Percentiles rank a stretch among this genome's conserved stretches.
These are phyloP conservation scores for Enteromius afrohamiltoni DNA, from an alignment of 2,797 vertebrate species.

Conservation along the genomic window DNA sequence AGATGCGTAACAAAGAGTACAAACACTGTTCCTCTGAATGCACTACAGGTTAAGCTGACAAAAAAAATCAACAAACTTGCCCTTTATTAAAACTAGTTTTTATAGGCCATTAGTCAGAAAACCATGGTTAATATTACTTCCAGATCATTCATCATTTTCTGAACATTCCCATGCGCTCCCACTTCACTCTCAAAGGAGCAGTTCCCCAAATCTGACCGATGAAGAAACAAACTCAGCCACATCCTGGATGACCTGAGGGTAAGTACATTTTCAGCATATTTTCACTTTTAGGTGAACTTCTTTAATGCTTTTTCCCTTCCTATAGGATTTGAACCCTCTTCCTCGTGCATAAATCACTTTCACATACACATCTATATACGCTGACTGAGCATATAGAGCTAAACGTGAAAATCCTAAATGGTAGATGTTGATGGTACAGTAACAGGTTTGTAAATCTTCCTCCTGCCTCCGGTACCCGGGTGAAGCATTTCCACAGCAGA, in stretches of 20 bases:
- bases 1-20: not conserved
- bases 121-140: not conserved
- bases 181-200: not conserved
- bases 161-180: not conserved
- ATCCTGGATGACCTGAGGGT: not conserved
- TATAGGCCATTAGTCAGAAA: not conserved
- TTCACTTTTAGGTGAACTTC: not conserved
- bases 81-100: not conserved
- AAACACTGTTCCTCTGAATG: not conserved
- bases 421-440: constrained; percentile 34
- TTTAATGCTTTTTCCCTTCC: not conserved
- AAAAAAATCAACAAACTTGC: not conserved
- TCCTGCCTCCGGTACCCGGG: constrained; percentile 21
- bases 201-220: not conserved
- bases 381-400: not conserved
- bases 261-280: not conserved
- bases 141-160: not conserved
- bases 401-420: constrained; percentile 7
- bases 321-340: not conserved
- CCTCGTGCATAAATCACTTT: not conserved
- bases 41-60: not conserved
- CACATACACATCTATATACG: not conserved
- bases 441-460: constrained; percentile 43
- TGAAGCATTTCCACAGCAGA: constrained; percentile 26
- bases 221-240: not conserved